A percentile compares a stretch with the other conserved stretches of the same genome.
phyloP scores from a whole-genome alignment of 2,888 invertebrate genomes.

The Dryobotodes eremita region DNA sequence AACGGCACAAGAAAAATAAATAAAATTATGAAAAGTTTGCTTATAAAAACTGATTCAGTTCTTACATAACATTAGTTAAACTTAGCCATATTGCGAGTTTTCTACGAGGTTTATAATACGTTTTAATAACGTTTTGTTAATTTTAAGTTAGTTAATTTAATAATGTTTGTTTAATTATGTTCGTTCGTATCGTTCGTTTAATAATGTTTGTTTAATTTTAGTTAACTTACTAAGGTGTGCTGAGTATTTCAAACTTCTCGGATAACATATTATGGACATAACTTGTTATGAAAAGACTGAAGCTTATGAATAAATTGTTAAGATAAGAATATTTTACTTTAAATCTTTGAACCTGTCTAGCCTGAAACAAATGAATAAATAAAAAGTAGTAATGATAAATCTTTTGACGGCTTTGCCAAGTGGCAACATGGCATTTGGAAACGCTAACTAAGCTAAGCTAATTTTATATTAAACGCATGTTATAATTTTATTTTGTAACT shows the following conservation, averaged over 20 bases:
- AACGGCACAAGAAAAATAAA: background rate
- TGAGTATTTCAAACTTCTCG: background rate
- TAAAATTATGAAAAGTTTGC: background rate
- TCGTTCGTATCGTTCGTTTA: too few species aligned
- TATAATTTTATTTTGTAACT: background rate
- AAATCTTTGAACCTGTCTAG: background rate
- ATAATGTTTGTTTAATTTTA: too few species aligned
- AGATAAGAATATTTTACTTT: background rate
- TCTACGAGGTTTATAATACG: background rate
- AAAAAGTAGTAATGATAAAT: background rate
- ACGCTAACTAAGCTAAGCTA: background rate
- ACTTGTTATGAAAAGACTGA: background rate
- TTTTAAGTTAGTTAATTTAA: too few species aligned
- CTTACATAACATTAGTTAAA: background rate
- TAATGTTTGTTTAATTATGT: too few species aligned
- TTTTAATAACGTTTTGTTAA: background rate
- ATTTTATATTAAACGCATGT: background rate
- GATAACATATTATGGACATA: background rate
- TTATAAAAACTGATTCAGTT: background rate
- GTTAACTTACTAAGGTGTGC: background rate
- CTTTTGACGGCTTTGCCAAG: background rate
- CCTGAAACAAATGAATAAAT: background rate
- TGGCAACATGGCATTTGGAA: background rate
- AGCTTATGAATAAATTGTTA: background rate
- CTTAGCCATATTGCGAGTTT: background rate